phyloP scores from a whole-genome alignment of 1,140 invertebrate species.

The Galendromus occidentalis region DNA sequence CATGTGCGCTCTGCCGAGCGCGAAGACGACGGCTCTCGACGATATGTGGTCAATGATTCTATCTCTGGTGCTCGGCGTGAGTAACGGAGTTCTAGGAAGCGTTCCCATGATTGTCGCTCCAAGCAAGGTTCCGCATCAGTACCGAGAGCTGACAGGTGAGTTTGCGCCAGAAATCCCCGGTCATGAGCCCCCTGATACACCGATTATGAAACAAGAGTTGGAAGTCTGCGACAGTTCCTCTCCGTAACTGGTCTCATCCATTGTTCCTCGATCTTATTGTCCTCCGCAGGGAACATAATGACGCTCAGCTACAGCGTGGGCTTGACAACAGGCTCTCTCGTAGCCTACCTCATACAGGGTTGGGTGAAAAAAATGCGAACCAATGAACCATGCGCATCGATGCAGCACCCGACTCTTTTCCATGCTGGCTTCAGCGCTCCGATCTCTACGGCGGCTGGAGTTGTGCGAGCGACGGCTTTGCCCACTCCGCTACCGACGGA shows the following conservation, averaged over 20 bases:
- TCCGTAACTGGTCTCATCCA: too few species aligned
- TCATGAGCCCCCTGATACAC: too few species aligned
- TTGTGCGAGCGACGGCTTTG: not conserved
- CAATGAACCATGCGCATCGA: slow-evolving; percentile 19
- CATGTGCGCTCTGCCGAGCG: slow-evolving; percentile 51
- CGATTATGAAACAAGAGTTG: too few species aligned
- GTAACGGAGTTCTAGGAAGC: slow-evolving; percentile 66
- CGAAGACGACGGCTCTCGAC: slow-evolving; percentile 44
- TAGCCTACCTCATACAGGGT: slow-evolving; percentile 57
- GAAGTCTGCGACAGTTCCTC: too few species aligned
- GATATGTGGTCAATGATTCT: slow-evolving; percentile 41
- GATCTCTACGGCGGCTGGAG: too few species aligned
- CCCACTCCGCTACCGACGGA: not conserved
- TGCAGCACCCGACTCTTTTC: not conserved
- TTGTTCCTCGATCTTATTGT: too few species aligned
- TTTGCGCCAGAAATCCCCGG: too few species aligned
- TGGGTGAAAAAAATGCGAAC: slow-evolving; percentile 40
- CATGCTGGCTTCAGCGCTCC: too few species aligned
- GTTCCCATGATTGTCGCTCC: slow-evolving; percentile 76
- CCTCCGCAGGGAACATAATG: slow-evolving; percentile 63
- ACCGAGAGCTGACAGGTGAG: slow-evolving; percentile 47
- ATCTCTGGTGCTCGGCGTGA: slow-evolving; percentile 52
- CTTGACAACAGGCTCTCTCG: slow-evolving; percentile 52
- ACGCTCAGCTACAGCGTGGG: slow-evolving; percentile 69
- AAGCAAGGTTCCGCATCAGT: slow-evolving; percentile 50